Conservation (phyloP, 2,888 invertebrate species). For the Cenopis cana region DNA sequence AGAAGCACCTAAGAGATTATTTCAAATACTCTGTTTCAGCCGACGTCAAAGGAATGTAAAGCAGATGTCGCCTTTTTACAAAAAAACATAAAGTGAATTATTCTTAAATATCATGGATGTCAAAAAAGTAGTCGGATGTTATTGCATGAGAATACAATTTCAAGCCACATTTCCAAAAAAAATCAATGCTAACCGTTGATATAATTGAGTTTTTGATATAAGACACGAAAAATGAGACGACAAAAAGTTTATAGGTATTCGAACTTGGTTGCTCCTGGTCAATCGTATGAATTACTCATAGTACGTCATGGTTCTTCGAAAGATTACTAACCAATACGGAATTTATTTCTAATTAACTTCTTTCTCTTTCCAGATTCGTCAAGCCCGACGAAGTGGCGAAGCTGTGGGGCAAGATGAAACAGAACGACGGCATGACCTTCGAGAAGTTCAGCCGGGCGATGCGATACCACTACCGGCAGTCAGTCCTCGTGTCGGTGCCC, state of each 20-base stretch:
- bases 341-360: not conserved
- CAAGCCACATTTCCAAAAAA: not conserved
- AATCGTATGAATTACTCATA: not conserved
- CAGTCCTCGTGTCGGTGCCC: constrained; percentile 90
- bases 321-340: no score
- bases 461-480: constrained; percentile 93
- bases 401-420: constrained; percentile 94
- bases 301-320: no score
- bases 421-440: constrained; percentile 95
- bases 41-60: no score
- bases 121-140: not conserved
- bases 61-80: no score
- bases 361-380: constrained; percentile 87
- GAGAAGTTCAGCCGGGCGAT: constrained; percentile 96
- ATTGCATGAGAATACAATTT: not conserved
- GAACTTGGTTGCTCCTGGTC: not conserved
- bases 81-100: no score
- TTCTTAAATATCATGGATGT: not conserved
- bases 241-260: not conserved
- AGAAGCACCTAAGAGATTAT: no score
- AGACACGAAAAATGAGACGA: not conserved
- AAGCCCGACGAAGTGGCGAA: constrained; percentile 94
- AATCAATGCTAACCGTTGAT: no score
- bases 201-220: not conserved
- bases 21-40: no score